Percentiles rank a stretch among this genome's conserved stretches.
phyloP scores from a whole-genome alignment of 2,888 invertebrate species.

The Taenaris catops region DNA sequence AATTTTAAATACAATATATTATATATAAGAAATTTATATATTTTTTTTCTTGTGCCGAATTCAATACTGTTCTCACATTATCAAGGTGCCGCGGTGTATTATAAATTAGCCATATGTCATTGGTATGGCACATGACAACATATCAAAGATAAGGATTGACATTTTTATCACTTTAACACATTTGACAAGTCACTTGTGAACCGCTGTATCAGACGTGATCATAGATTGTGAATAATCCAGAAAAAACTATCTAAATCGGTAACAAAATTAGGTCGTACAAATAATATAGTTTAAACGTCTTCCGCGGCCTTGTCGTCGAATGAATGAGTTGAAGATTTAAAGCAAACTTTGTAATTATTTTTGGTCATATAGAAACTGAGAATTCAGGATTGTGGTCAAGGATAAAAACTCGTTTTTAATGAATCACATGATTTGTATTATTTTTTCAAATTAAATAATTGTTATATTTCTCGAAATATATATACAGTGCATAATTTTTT shows the following conservation, averaged over 20 bases:
- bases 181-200: conserved; percentile 15
- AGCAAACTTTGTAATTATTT: too few relatives aligned
- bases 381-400: too few relatives aligned
- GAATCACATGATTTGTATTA: too few relatives aligned
- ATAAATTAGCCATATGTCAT: conserved; percentile 31
- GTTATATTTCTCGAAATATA: too few relatives aligned
- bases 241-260: conserved; percentile 9
- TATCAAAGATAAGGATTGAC: conserved; percentile 51
- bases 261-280: conserved; percentile 7
- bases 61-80: conserved; percentile 39
- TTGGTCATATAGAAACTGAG: too few relatives aligned
- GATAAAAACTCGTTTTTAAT: too few relatives aligned
- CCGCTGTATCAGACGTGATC: conserved; percentile 16
- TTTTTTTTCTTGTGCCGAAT: conserved; percentile 7
- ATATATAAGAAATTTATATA: background rate
- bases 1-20: background rate
- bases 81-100: conserved; percentile 31
- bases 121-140: conserved; percentile 58
- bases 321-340: background rate
- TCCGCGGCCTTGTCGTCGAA: background rate
- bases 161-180: conserved; percentile 46
- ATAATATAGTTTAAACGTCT: conserved; percentile 2
- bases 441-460: too few relatives aligned
- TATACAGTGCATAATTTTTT: too few relatives aligned
- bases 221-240: conserved; percentile 10